These are phyloP conservation scores for Passerina amoena DNA, from an alignment of 2,113 vertebrate genomes.

Conservation along the genomic window DNA sequence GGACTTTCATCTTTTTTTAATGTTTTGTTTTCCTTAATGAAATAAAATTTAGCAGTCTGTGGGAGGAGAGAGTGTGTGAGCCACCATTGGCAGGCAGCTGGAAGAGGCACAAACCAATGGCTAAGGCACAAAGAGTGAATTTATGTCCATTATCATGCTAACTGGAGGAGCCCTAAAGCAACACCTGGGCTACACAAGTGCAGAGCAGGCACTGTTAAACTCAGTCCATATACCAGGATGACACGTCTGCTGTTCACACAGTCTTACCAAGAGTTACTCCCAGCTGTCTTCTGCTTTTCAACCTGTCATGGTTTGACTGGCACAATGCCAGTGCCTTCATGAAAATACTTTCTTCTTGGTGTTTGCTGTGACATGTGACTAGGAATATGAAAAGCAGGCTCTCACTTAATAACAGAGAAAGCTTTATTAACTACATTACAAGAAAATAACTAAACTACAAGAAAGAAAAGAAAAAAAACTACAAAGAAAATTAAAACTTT, in stretches of 20 bases:
- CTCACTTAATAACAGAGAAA: too few species aligned
- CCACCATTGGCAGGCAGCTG: neutral
- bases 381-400: too few species aligned
- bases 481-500: too few species aligned
- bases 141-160: neutral
- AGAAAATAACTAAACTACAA: too few species aligned
- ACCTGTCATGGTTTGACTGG: too few species aligned
- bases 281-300: neutral
- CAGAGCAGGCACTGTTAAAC: neutral
- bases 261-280: neutral
- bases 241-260: neutral
- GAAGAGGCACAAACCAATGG: neutral
- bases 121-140: neutral
- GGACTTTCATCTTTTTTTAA: neutral
- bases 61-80: neutral
- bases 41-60: neutral
- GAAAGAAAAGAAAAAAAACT: too few species aligned
- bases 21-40: neutral
- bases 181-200: too few species aligned
- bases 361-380: too few species aligned
- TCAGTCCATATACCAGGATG: neutral
- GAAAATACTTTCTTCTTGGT: too few species aligned
- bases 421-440: too few species aligned
- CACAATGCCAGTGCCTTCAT: too few species aligned
- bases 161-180: neutral